phyloP scores from a whole-genome alignment of 1,140 invertebrate genomes.

The Trichonephila inaurata region DNA sequence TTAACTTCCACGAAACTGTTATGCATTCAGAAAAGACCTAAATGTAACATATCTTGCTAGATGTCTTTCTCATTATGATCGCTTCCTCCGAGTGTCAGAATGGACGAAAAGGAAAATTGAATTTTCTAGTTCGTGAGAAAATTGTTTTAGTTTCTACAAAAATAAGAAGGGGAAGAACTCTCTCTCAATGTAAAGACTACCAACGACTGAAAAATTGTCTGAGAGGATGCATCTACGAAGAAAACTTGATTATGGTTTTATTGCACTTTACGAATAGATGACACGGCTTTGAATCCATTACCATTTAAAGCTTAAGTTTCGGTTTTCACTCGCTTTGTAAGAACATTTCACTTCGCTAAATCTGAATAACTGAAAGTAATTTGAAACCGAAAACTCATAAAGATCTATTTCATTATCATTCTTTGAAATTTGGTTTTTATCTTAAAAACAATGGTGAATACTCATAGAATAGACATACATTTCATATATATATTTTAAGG shows the following conservation, averaged over 20 bases:
- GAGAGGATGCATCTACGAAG: background rate
- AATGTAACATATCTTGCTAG: background rate
- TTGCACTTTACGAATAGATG: slow-evolving; percentile 36
- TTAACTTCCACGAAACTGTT: background rate
- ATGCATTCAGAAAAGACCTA: background rate
- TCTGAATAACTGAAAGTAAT: background rate
- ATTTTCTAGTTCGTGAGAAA: background rate
- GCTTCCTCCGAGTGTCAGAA: background rate
- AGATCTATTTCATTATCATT: background rate
- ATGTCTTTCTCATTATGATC: background rate
- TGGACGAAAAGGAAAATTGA: background rate
- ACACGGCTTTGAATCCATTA: slow-evolving; percentile 37
- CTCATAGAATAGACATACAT: too few relatives aligned
- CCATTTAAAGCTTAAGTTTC: background rate
- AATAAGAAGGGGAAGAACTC: background rate
- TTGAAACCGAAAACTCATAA: background rate
- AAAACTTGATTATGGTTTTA: slow-evolving; percentile 3
- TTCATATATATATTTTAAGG: too few relatives aligned
- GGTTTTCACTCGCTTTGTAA: background rate
- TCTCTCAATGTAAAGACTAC: background rate
- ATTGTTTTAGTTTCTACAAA: background rate
- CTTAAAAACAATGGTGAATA: background rate
- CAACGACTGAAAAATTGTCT: background rate
- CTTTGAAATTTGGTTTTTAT: background rate
- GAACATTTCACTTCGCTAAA: background rate